These are phyloP conservation scores for Portunus trituberculatus DNA, from an alignment of 1,140 invertebrate genomes.

Conservation along the genomic window DNA sequence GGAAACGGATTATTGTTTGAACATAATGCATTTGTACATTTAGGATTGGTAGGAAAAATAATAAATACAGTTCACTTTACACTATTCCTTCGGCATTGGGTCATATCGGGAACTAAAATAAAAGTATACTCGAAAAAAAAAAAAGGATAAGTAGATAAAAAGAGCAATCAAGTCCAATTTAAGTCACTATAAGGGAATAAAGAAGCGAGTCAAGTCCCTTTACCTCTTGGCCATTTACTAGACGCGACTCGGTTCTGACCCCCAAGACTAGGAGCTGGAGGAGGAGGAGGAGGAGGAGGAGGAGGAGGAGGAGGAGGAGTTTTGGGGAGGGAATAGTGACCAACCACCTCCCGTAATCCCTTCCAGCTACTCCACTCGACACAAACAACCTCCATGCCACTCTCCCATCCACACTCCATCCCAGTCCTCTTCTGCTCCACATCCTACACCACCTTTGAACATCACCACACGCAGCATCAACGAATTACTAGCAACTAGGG, in stretches of 20 bases:
- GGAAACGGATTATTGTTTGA: neutral
- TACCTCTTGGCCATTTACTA: neutral
- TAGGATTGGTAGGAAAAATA: too few relatives aligned
- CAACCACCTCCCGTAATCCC: neutral
- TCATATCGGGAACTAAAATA: neutral
- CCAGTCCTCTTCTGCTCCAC: too few relatives aligned
- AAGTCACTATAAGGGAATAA: neutral
- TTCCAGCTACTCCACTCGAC: neutral
- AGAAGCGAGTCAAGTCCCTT: neutral
- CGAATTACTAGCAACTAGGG: neutral
- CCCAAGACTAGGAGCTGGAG: neutral
- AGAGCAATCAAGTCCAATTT: too few relatives aligned
- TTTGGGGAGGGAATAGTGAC: neutral
- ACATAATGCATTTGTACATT: too few relatives aligned
- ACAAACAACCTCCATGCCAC: neutral
- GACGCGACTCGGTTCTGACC: too few relatives aligned
- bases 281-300: neutral
- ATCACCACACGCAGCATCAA: too few relatives aligned
- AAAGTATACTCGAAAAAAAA: neutral
- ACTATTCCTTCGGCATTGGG: neutral
- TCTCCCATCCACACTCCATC: neutral
- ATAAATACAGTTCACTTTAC: too few relatives aligned
- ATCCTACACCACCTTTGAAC: too few relatives aligned
- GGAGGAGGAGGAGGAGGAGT: too few relatives aligned
- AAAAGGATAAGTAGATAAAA: neutral